These are phyloP conservation scores for Tetheella fluctuosa DNA, from an alignment of 2,888 invertebrate species.

Conservation along the genomic window DNA sequence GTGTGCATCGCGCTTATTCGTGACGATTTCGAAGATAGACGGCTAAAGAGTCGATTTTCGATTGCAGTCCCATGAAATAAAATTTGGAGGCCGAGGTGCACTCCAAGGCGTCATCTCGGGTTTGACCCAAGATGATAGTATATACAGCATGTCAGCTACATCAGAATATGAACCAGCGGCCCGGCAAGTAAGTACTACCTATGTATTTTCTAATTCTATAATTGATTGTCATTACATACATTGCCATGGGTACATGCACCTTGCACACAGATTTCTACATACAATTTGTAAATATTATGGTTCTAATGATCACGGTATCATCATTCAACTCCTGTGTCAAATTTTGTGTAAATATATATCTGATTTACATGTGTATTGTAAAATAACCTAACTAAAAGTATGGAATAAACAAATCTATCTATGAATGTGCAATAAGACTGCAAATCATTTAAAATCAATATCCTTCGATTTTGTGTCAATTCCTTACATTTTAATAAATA, in stretches of 20 bases:
- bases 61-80: slow-evolving; percentile 81
- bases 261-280: not conserved
- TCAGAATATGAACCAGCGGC: slow-evolving; percentile 81
- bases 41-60: slow-evolving; percentile 77
- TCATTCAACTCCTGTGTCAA: slow-evolving; percentile 24
- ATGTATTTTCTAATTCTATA: slow-evolving; percentile 28
- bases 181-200: slow-evolving; percentile 76
- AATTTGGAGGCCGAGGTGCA: slow-evolving; percentile 74
- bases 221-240: slow-evolving; percentile 2
- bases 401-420: too few species aligned
- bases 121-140: slow-evolving; percentile 83
- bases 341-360: not conserved
- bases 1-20: slow-evolving; percentile 57
- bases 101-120: slow-evolving; percentile 81
- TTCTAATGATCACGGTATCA: not conserved
- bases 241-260: not conserved
- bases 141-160: slow-evolving; percentile 82
- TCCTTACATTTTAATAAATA: slow-evolving; percentile 44
- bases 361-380: not conserved
- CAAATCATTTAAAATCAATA: too few species aligned
- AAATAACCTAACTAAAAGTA: not conserved
- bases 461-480: slow-evolving; percentile 2
- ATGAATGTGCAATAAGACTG: too few species aligned
- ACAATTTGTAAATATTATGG: slow-evolving; percentile 26
- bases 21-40: slow-evolving; percentile 64